Evolutionary conservation across 2,113 vertebrate genomes (phyloP).

Genomic region (Cinclus mexicanus): DNA sequence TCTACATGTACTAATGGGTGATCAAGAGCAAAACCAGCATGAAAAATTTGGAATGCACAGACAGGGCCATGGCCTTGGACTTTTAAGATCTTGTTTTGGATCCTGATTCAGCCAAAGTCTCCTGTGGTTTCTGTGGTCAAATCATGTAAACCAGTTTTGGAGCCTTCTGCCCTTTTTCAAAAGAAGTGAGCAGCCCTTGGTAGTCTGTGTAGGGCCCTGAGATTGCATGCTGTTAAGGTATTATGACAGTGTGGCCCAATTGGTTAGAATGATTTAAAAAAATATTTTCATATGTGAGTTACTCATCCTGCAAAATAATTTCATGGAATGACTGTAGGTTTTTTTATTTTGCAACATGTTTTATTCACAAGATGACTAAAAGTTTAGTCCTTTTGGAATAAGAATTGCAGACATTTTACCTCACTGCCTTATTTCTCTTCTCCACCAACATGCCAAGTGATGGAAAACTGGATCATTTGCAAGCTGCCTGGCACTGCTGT

Average conservation of each 20-base stretch:
- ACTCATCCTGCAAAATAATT: slow-evolving; percentile 3
- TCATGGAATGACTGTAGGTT: not conserved
- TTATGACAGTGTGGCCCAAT: not conserved
- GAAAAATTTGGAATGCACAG: not conserved
- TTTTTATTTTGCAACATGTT: not conserved
- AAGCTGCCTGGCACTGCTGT: not conserved
- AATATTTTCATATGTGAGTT: not conserved
- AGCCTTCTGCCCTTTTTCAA: not conserved
- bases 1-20: not conserved
- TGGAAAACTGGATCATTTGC: not conserved
- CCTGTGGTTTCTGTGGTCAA: not conserved
- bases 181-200: not conserved
- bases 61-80: not conserved
- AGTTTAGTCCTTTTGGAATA: not conserved
- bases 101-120: not conserved
- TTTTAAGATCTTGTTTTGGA: not conserved
- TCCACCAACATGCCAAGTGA: not conserved
- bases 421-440: not conserved
- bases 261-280: not conserved
- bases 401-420: not conserved
- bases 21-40: not conserved
- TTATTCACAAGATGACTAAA: not conserved
- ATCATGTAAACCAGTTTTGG: not conserved
- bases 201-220: not conserved
- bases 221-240: not conserved